These are phyloP conservation scores for Girardinus metallicus DNA, from an alignment of 2,797 vertebrate species.

Conservation along the genomic window DNA sequence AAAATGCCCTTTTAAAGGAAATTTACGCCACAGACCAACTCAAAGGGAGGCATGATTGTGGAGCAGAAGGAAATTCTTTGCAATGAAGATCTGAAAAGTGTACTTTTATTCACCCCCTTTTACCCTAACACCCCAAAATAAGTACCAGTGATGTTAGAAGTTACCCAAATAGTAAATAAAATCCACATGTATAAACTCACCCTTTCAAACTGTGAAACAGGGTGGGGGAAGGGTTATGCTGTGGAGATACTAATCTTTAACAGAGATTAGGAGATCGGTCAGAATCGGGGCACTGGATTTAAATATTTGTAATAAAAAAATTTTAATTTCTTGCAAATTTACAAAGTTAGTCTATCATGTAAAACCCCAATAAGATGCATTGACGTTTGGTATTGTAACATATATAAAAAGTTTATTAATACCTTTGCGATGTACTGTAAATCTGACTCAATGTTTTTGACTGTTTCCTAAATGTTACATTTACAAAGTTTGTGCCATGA, in stretches of 20 bases:
- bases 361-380: not conserved
- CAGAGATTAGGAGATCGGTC: not conserved
- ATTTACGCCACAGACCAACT: not conserved
- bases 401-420: not conserved
- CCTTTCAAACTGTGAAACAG: not conserved
- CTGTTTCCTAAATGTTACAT: not conserved
- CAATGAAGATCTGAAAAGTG: not conserved
- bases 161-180: not conserved
- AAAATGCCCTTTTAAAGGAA: not conserved
- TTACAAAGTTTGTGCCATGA: conserved; percentile 1
- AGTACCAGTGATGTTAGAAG: not conserved
- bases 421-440: not conserved
- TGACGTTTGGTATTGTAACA: not conserved
- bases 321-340: not conserved
- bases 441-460: not conserved
- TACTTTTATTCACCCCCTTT: not conserved
- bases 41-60: not conserved
- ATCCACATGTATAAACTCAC: not conserved
- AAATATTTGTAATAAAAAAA: not conserved
- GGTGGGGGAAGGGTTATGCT: not conserved
- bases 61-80: not conserved
- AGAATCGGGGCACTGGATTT: not conserved
- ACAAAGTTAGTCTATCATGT: not conserved
- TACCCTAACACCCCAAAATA: not conserved
- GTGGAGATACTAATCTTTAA: not conserved